Evolutionary conservation across 1,140 invertebrate genomes (phyloP).

Genomic region (Drosophila nannoptera): DNA sequence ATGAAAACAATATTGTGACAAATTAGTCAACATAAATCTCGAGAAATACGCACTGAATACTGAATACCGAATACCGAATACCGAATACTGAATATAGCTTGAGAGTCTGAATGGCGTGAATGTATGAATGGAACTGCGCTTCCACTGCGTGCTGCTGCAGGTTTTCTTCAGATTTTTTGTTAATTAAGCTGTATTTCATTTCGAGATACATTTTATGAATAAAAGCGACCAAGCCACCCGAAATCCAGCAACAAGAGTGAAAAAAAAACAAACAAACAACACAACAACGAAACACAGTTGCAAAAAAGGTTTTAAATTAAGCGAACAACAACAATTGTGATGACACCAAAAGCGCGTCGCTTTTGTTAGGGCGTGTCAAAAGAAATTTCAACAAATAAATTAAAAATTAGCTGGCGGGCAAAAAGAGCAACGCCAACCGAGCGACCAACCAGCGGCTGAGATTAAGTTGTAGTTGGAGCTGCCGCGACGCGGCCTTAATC

Average conservation of each 20-base stretch:
- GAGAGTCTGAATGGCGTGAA: constrained; percentile 39
- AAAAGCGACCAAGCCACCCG: constrained; percentile 50
- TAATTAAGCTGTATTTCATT: constrained; percentile 76
- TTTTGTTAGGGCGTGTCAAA: constrained; percentile 69
- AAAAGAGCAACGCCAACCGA: constrained; percentile 1
- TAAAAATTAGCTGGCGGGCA: constrained; percentile 47
- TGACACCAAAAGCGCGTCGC: constrained; percentile 62
- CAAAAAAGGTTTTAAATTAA: constrained; percentile 31
- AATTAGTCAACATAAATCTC: constrained; percentile 57
- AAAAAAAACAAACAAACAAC: constrained; percentile 16
- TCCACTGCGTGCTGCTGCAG: constrained; percentile 43
- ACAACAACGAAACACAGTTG: constrained; percentile 14
- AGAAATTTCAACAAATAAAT: constrained; percentile 68
- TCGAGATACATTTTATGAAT: constrained; percentile 66
- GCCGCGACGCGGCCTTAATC: constrained; percentile 47
- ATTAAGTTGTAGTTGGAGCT: constrained; percentile 48
- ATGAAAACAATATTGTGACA: constrained; percentile 53
- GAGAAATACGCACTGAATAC: constrained; percentile 23
- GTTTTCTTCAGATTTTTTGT: constrained; percentile 71
- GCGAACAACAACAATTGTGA: constrained; percentile 50
- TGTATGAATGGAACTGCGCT: constrained; percentile 72
- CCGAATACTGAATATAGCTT: constrained; percentile 9
- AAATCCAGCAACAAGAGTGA: background rate
- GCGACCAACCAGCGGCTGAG: constrained; percentile 32
- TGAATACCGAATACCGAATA: no score